Base-by-base conservation (phyloP, 2,888 invertebrate species). In the Homarus gammarus region DNA sequence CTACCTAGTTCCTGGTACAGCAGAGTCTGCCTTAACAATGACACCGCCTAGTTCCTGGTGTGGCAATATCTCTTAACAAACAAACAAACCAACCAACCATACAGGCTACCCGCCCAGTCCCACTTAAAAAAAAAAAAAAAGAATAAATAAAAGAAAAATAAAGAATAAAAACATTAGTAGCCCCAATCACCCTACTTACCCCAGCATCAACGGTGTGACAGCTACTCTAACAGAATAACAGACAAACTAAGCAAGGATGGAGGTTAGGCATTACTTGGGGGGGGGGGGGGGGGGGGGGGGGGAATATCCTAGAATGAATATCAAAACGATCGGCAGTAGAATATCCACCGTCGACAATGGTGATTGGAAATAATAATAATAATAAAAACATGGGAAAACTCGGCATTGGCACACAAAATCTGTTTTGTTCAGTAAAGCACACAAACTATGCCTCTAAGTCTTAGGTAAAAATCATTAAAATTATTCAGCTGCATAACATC, bases 181-280 rank as follows among this genome's bases (percentile, higher is more conserved):
- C 78, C 88, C 88, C 83, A 68, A 88, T 83, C 88, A 88, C 88
- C 88, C 77, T 78, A 70, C 78, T 38, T 83, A 88, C 75, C 88
- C 77, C 83, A 88, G 88, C 88, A 88, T 88, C 75, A 88, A 88
- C 75, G 64, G 75, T 83, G 88, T 88, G 64, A 88, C 75, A 77
- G 88, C 88, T 88, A 88, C 51, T 88, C 88, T 88, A 83, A 83
- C 88, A 83, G 77, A 87, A 77, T 75, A 83, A 83, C 64, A 38
- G 38, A 88, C 81, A 77, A 88, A 88, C 64, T 88, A 88, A 88
- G 88, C 88, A 77, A 77, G 88, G 75, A 83, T 82, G 83, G 77
- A 88, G 88, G 88, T 88, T 88, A 88, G 88, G 88, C 88, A 88
- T 82, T 88, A 88, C 77, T 83, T n/a, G n/a, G n/a, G n/a, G n/a